Evolutionary conservation across 2,113 vertebrate species (phyloP), one percentile per base, ranked within the genome.

Genomic region (Laticauda colubrina): DNA sequence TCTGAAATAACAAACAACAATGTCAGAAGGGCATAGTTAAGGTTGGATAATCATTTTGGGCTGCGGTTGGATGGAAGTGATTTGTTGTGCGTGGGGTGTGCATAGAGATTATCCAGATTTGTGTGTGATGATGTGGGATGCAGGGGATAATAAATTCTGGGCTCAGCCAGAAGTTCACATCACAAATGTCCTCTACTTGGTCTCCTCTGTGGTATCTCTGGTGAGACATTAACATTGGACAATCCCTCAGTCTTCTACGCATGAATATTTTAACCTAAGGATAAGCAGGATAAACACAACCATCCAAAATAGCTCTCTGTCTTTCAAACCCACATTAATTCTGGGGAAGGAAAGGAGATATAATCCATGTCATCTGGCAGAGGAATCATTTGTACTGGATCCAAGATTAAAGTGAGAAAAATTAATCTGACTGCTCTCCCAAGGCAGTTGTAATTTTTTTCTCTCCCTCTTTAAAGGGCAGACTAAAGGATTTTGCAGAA

Each of bases 401-500:
- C 54, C 21, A 55, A 43, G 9, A 15, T 90, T 54, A 53, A 91
- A 86, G 64, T 11, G 29, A 23, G 51, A 61, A 93, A 54, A 94
- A 95, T 91, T 86, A 94, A 91, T 90, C 88, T 45, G 11, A 43
- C 24, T 89, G 81, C 1, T 94, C 53, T 93, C 91, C 88, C 0
- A 93, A 89, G 88, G 92, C 94, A 95, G 90, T 92, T 88, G 48
- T 75, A 57, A 91, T 89, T 61, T 45, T 15, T 91, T 2, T 57
- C 20, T 0, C 23, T 57, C 5, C 26, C 26, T 89, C 26, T 93
- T 64, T 81, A 91, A 91, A 23, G 88, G n/a, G 5, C 92, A 39
- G 85, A 94, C 64, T 48, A 69, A 90, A 94, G 87, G 87, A 94
- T 69, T 90, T 90, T 91, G 59, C 57, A 10, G 34, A 85, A 93